phyloP scores from a whole-genome alignment of 2,113 vertebrate species.

The Cranoglanis bouderius region DNA sequence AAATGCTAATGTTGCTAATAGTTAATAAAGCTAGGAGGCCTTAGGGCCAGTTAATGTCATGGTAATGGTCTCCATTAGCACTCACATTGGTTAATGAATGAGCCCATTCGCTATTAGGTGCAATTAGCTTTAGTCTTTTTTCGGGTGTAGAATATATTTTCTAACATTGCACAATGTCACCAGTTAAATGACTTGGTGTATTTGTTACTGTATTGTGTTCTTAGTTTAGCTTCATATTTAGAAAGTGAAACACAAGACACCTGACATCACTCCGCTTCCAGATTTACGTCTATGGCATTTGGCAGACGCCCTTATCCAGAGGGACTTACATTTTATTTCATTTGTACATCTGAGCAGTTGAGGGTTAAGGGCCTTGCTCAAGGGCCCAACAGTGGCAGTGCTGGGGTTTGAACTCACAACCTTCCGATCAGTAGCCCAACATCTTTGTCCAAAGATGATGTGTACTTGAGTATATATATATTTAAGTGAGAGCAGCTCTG shows the following conservation, averaged over 20 bases:
- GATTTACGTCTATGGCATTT: no score
- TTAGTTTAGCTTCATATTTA: not conserved
- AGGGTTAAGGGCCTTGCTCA: no score
- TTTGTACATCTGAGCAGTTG: no score
- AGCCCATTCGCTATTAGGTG: not conserved
- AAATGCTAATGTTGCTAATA: conserved; percentile 12
- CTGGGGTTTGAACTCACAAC: no score
- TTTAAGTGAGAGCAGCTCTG: not conserved
- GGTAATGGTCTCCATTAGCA: conserved; percentile 31
- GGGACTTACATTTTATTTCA: no score
- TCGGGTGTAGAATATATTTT: not conserved
- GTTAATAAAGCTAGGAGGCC: conserved; percentile 1
- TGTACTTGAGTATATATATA: not conserved
- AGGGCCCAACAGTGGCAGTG: no score
- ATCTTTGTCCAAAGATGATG: not conserved
- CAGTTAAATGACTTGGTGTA: not conserved
- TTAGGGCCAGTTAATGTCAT: conserved; percentile 10
- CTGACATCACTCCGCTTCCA: not conserved
- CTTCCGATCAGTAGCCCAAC: no score
- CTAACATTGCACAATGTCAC: not conserved
- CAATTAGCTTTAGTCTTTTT: not conserved
- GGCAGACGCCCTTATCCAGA: no score
- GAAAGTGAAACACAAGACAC: not conserved
- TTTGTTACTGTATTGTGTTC: not conserved
- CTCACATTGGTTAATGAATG: not conserved